Conservation (phyloP, 2,888 invertebrate genomes). For the Aphodius granarius region DNA sequence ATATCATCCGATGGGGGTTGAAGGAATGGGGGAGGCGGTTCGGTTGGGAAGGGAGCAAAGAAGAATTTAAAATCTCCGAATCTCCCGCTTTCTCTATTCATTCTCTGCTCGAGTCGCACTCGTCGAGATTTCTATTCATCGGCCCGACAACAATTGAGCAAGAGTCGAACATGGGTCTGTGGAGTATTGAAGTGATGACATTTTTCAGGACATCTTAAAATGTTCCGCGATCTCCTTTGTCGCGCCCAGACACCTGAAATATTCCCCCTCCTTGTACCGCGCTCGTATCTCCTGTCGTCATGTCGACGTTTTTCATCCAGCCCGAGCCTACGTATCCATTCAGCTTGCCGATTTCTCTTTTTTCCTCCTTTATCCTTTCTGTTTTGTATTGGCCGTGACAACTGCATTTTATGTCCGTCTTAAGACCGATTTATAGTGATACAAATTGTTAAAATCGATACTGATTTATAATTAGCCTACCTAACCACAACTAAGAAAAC, state of each 20-base stretch:
- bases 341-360: neutral
- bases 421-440: too few species aligned
- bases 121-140: conserved; percentile 22
- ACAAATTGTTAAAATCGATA: too few species aligned
- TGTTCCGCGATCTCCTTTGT: conserved; percentile 32
- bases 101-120: neutral
- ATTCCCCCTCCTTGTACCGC: conserved; percentile 8
- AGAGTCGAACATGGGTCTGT: conserved; percentile 29
- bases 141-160: conserved; percentile 30
- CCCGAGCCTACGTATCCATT: neutral
- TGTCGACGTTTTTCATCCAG: conserved; percentile 4
- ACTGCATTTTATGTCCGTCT: neutral
- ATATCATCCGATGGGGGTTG: conserved; percentile 22
- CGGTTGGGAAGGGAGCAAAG: conserved; percentile 6
- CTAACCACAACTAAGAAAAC: too few species aligned
- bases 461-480: too few species aligned
- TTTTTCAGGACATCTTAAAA: conserved; percentile 36
- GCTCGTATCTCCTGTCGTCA: neutral
- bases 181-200: conserved; percentile 35
- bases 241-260: conserved; percentile 36
- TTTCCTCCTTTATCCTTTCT: neutral
- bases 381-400: neutral
- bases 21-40: neutral
- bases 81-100: neutral
- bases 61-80: conserved; percentile 24